phyloP scores from a whole-genome alignment of 2,888 invertebrate species.

The Peribatodes rhomboidaria region DNA sequence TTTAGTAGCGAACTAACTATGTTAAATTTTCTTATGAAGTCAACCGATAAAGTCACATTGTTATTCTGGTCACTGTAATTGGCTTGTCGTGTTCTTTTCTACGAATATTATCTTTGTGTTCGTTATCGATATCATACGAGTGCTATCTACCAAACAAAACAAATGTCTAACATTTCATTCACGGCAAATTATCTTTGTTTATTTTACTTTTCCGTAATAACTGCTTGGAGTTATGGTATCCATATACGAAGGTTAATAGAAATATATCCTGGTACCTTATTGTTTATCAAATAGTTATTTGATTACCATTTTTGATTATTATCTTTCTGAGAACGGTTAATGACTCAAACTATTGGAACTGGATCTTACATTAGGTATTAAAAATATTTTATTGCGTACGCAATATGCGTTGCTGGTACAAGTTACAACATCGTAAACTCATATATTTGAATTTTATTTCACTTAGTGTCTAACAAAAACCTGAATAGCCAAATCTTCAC shows the following conservation, averaged over 20 bases:
- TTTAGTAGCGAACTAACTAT: constrained; percentile 30
- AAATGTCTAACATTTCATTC: constrained; percentile 30
- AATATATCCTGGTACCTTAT: background rate
- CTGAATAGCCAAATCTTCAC: constrained; percentile 9
- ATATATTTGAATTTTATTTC: constrained; percentile 13
- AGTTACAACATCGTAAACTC: constrained; percentile 8
- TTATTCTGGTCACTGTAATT: constrained; percentile 40
- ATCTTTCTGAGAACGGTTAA: constrained; percentile 8
- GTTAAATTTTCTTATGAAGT: constrained; percentile 9
- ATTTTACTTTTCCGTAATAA: constrained; percentile 18
- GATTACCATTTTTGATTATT: background rate
- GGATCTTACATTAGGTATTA: background rate
- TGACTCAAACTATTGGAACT: constrained; percentile 15
- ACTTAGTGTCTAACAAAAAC: constrained; percentile 23
- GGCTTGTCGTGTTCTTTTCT: constrained; percentile 38
- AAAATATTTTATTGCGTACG: constrained; percentile 7
- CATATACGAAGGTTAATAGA: background rate
- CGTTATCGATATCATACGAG: constrained; percentile 36
- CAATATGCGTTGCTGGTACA: background rate
- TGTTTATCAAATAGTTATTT: background rate
- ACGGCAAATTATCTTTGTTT: constrained; percentile 19
- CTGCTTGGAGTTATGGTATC: constrained; percentile 2
- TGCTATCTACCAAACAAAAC: constrained; percentile 30
- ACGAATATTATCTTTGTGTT: constrained; percentile 37
- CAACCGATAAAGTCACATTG: constrained; percentile 14